Conservation (phyloP, 2,797 vertebrate species). For the Octomys mimax region DNA sequence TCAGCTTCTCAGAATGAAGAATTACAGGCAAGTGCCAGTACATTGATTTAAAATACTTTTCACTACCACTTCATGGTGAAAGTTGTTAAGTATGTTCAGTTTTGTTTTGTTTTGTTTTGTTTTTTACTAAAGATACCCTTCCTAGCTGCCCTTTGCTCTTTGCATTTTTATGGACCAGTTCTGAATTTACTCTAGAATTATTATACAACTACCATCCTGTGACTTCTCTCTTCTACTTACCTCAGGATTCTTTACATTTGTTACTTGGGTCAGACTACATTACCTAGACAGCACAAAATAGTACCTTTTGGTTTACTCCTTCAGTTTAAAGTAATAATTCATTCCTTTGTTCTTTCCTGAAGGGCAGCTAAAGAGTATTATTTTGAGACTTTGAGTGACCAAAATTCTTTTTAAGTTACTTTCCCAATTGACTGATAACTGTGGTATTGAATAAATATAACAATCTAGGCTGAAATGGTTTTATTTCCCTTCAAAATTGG, state of each 20-base stretch:
- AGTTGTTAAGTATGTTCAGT: too few relatives aligned
- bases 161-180: neutral
- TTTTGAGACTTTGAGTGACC: constrained; percentile 22
- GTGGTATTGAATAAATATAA: neutral
- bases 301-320: neutral
- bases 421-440: neutral
- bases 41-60: neutral
- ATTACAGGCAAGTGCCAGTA: neutral
- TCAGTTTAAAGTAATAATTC: constrained; percentile 21
- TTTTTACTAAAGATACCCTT: neutral
- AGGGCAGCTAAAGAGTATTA: neutral
- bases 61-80: neutral
- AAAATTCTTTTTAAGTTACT: neutral
- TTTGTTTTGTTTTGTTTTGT: neutral
- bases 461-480: neutral
- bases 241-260: neutral
- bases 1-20: neutral
- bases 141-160: neutral
- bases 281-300: neutral
- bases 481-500: constrained; percentile 1
- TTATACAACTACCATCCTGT: neutral
- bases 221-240: neutral
- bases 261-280: neutral
- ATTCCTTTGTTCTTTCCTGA: constrained; percentile 12
- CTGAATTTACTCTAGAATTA: neutral